Evolutionary conservation across 2,888 invertebrate species (phyloP).

Genomic region (Lacanobia oleracea): DNA sequence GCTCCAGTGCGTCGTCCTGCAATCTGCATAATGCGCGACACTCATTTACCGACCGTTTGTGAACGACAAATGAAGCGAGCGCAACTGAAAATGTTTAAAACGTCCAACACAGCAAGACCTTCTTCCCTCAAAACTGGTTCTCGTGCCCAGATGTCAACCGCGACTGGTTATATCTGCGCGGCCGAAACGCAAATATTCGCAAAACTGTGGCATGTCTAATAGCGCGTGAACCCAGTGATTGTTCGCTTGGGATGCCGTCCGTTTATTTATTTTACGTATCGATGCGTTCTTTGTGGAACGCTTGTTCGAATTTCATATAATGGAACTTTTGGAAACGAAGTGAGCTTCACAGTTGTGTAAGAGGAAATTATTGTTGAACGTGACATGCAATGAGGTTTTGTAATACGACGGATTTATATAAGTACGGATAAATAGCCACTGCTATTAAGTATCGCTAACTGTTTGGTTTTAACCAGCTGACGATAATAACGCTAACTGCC

Average conservation of each 20-base stretch:
- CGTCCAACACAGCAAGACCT: constrained; percentile 70
- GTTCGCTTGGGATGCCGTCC: constrained; percentile 74
- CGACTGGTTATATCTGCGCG: constrained; percentile 65
- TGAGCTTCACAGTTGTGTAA: constrained; percentile 10
- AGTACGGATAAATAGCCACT: constrained; percentile 22
- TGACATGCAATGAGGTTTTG: constrained; percentile 9
- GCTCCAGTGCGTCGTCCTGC: constrained; percentile 77
- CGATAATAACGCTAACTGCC: constrained; percentile 46
- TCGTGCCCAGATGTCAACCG: constrained; percentile 59
- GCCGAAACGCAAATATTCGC: constrained; percentile 78
- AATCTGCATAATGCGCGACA: constrained; percentile 85
- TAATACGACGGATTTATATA: constrained; percentile 31
- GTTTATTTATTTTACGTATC: constrained; percentile 77
- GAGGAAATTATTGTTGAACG: constrained; percentile 8
- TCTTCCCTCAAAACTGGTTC: constrained; percentile 60
- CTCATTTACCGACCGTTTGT: constrained; percentile 86
- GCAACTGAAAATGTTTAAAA: constrained; percentile 74
- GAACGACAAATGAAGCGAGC: constrained; percentile 85
- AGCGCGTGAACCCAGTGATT: constrained; percentile 83
- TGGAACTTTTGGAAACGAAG: constrained; percentile 40
- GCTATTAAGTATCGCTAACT: constrained; percentile 20
- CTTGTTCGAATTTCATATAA: constrained; percentile 49
- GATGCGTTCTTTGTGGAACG: constrained; percentile 65
- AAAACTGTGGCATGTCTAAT: constrained; percentile 77
- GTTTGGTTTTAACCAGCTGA: constrained; percentile 27